phyloP scores from a whole-genome alignment of 2,888 invertebrate genomes.

The Hyles lineata region DNA sequence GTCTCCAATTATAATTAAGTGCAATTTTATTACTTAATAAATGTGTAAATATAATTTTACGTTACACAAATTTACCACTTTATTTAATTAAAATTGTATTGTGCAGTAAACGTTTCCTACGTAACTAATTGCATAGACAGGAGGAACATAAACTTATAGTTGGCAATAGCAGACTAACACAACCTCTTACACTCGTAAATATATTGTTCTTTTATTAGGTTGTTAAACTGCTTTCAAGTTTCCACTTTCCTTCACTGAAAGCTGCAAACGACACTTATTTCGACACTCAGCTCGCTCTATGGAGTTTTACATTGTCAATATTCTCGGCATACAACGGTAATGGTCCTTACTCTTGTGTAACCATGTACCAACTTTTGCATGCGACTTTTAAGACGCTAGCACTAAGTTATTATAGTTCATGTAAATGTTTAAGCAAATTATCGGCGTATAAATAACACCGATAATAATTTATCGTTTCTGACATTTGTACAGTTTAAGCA shows the following conservation, averaged over 20 bases:
- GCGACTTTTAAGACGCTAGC: background rate
- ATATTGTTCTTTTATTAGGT: slow-evolving; percentile 38
- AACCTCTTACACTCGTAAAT: slow-evolving; percentile 35
- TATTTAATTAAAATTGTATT: background rate
- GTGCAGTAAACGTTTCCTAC: background rate
- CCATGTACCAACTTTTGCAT: slow-evolving; percentile 16
- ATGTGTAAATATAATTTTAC: background rate
- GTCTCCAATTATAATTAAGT: too few species aligned
- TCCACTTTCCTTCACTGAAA: slow-evolving; percentile 60
- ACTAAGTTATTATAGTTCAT: background rate
- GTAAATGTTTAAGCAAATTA: background rate
- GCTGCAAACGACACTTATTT: slow-evolving; percentile 61
- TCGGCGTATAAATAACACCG: too few species aligned
- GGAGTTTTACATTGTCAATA: slow-evolving; percentile 43
- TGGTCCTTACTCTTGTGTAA: slow-evolving; percentile 38
- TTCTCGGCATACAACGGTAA: slow-evolving; percentile 38
- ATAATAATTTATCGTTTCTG: too few species aligned
- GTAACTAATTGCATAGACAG: slow-evolving; percentile 10
- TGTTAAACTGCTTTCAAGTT: slow-evolving; percentile 39
- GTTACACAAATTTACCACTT: background rate
- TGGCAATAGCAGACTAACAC: slow-evolving; percentile 5
- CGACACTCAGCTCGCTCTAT: slow-evolving; percentile 45
- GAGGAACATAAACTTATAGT: background rate
- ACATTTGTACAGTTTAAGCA: too few species aligned
- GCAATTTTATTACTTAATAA: too few species aligned